Conservation (phyloP, 2,888 invertebrate genomes). For the Clunio marinus region DNA sequence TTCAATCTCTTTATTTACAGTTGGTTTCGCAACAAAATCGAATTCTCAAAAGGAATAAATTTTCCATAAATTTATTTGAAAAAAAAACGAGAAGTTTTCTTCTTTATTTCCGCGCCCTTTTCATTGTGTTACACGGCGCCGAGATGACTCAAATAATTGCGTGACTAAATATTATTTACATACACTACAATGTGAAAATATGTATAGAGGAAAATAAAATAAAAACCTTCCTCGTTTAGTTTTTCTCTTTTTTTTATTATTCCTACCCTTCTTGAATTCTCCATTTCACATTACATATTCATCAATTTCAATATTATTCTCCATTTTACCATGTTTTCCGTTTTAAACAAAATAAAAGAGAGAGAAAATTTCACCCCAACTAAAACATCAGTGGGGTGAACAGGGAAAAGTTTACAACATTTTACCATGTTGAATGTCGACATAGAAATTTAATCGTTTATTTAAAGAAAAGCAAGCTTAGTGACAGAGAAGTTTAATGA, state of each 20-base stretch:
- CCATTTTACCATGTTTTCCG: background rate
- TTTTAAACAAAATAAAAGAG: background rate
- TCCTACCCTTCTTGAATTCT: background rate
- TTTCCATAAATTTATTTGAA: slow-evolving; percentile 15
- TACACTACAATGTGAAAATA: background rate
- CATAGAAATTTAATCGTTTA: too few relatives aligned
- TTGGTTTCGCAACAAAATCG: background rate
- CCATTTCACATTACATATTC: slow-evolving; percentile 16
- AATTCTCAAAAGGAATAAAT: background rate
- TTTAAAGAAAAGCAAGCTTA: too few relatives aligned
- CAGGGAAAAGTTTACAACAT: too few relatives aligned
- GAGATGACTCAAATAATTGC: slow-evolving; percentile 31
- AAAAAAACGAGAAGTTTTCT: background rate
- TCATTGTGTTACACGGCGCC: slow-evolving; percentile 23
- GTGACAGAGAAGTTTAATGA: too few relatives aligned
- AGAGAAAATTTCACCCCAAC: background rate
- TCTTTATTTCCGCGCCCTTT: background rate
- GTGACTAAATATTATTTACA: slow-evolving; percentile 37
- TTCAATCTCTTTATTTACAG: background rate
- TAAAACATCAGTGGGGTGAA: too few relatives aligned
- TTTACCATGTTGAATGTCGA: too few relatives aligned
- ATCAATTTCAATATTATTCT: slow-evolving; percentile 14
- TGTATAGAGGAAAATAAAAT: background rate
- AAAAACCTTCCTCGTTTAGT: background rate
- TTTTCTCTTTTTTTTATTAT: background rate